phyloP scores from a whole-genome alignment of 2,113 vertebrate genomes.

The Panurus biarmicus region DNA sequence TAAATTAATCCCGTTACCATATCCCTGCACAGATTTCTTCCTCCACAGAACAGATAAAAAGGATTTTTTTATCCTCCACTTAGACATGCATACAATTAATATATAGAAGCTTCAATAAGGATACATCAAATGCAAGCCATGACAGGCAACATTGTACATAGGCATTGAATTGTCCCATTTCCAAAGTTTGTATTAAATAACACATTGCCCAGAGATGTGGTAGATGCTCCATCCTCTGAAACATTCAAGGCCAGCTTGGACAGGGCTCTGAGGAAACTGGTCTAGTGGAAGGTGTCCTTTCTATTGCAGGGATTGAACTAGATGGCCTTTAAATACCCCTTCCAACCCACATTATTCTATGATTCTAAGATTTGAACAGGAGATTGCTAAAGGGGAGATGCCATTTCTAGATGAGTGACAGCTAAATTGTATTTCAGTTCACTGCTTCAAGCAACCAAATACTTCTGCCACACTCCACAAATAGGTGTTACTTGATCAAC shows the following conservation, averaged over 20 bases:
- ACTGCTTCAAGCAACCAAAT: neutral
- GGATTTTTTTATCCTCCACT: neutral
- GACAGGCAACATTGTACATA: neutral
- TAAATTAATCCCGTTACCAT: neutral
- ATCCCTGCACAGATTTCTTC: neutral
- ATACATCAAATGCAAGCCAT: neutral
- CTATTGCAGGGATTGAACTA: neutral
- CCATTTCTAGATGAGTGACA: neutral
- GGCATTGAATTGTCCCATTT: neutral
- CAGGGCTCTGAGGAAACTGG: neutral
- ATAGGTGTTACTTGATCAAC: neutral
- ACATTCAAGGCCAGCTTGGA: neutral
- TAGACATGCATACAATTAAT: neutral
- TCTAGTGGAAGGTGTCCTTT: neutral
- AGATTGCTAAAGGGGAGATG: neutral
- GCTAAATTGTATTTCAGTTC: neutral
- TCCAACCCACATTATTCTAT: too few species aligned
- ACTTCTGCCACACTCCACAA: neutral
- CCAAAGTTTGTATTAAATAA: neutral
- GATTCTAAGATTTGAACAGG: neutral
- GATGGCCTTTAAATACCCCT: neutral
- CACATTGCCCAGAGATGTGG: neutral
- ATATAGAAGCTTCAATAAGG: neutral
- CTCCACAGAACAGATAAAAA: neutral
- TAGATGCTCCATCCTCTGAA: neutral